Evolutionary conservation across 2,113 vertebrate species (phyloP).

Genomic region (Petrocephalus zakoni): DNA sequence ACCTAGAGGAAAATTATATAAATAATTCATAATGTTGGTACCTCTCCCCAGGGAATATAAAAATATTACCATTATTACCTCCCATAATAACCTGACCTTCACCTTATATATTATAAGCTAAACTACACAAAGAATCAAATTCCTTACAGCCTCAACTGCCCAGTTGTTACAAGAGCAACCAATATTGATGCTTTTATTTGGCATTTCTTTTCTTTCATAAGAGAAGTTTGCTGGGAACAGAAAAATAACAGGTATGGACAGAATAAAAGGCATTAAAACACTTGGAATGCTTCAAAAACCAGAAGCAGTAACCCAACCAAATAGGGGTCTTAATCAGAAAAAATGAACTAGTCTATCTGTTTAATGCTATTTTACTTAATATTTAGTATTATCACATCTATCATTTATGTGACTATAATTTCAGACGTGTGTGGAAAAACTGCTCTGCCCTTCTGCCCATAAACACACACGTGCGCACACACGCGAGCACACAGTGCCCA

Average conservation of each 20-base stretch:
- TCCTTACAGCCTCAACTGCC: background rate
- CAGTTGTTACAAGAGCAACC: background rate
- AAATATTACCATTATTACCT: background rate
- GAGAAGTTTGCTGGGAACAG: background rate
- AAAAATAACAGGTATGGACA: background rate
- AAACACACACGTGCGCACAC: background rate
- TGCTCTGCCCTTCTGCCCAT: background rate
- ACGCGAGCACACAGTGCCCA: background rate
- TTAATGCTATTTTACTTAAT: background rate
- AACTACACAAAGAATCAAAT: background rate
- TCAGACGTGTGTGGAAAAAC: conserved; percentile 16
- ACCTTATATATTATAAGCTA: background rate
- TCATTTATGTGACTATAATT: conserved; percentile 12
- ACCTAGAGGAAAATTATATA: background rate
- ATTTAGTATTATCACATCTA: conserved; percentile 15
- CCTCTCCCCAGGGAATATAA: background rate
- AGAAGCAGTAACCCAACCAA: background rate
- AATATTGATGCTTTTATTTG: background rate
- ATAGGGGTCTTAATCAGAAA: background rate
- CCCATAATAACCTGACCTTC: background rate
- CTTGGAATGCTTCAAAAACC: background rate
- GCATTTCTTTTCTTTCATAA: background rate
- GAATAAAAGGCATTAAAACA: background rate
- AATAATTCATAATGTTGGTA: background rate
- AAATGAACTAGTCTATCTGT: background rate